Evolutionary conservation across 2,888 invertebrate species (phyloP).

Genomic region (Epirrita christyi): DNA sequence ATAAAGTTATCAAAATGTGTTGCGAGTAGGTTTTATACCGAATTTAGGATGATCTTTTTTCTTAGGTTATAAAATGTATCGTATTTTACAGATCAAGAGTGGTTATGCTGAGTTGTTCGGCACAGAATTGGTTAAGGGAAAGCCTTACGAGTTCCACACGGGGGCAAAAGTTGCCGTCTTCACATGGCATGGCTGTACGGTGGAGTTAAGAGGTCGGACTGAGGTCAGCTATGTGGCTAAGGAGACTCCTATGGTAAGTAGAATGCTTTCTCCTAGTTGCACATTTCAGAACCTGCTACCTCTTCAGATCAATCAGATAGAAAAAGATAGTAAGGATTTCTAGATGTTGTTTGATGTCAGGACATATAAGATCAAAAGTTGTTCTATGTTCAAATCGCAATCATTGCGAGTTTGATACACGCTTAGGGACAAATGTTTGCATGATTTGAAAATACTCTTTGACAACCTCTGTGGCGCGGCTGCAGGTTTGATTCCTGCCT

Average conservation of each 20-base stretch:
- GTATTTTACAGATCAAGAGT: constrained; percentile 87
- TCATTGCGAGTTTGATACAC: too few relatives aligned
- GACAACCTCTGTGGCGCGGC: too few relatives aligned
- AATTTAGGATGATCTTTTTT: not conserved
- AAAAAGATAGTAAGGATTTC: too few relatives aligned
- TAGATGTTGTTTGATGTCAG: too few relatives aligned
- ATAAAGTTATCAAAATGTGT: not conserved
- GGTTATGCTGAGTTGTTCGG: constrained; percentile 99
- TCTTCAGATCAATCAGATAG: too few relatives aligned
- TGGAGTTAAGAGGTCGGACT: constrained; percentile 94
- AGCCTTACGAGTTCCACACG: constrained; percentile 94
- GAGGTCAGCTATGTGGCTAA: constrained; percentile 98
- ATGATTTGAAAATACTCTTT: too few relatives aligned
- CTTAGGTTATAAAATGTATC: constrained; percentile 22
- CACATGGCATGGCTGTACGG: constrained; percentile 97
- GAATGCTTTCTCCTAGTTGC: too few relatives aligned
- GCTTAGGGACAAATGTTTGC: too few relatives aligned
- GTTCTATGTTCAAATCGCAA: too few relatives aligned
- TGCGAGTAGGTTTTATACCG: not conserved
- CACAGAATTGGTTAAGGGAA: constrained; percentile 96
- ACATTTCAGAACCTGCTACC: too few relatives aligned
- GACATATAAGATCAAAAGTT: too few relatives aligned
- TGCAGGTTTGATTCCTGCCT: too few relatives aligned
- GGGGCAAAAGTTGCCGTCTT: constrained; percentile 98
- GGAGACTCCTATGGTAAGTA: constrained; percentile 95